These are phyloP conservation scores for Circaetus gallicus DNA, from an alignment of 2,113 vertebrate genomes.

Conservation along the genomic window DNA sequence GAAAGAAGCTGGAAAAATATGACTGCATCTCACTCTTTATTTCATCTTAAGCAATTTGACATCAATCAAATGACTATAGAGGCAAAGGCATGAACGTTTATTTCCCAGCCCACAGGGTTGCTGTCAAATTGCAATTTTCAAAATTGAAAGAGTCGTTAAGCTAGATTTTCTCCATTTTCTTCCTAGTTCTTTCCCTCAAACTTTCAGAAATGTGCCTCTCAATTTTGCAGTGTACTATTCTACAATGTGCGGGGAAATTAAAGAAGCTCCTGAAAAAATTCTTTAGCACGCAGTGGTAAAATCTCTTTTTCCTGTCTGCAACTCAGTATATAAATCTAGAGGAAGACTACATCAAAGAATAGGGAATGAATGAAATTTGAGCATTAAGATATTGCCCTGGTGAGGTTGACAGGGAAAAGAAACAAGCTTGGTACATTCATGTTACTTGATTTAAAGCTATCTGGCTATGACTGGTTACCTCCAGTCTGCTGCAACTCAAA, in stretches of 20 bases:
- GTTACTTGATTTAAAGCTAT: background rate
- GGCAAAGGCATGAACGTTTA: conserved; percentile 60
- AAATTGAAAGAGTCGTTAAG: conserved; percentile 66
- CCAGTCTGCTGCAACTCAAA: background rate
- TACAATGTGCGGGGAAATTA: background rate
- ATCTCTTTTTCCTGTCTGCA: background rate
- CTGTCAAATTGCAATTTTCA: conserved; percentile 69
- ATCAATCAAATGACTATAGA: conserved; percentile 63
- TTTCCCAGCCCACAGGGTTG: conserved; percentile 62
- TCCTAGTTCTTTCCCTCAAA: conserved; percentile 49
- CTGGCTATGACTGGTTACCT: background rate
- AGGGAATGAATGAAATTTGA: background rate
- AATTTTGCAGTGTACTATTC: conserved; percentile 8
- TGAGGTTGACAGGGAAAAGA: background rate
- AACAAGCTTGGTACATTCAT: background rate
- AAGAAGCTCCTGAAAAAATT: conserved; percentile 28
- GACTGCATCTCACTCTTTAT: conserved; percentile 65
- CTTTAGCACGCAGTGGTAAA: background rate
- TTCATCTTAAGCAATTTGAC: conserved; percentile 69
- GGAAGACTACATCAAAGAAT: background rate
- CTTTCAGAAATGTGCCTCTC: conserved; percentile 51
- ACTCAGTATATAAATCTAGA: background rate
- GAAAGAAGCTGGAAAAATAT: conserved; percentile 58
- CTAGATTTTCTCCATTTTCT: conserved; percentile 64
- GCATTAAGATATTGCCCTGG: background rate